Evolutionary conservation across 2,113 vertebrate species (phyloP).

Genomic region (Orthochromis malagaraziensis): DNA sequence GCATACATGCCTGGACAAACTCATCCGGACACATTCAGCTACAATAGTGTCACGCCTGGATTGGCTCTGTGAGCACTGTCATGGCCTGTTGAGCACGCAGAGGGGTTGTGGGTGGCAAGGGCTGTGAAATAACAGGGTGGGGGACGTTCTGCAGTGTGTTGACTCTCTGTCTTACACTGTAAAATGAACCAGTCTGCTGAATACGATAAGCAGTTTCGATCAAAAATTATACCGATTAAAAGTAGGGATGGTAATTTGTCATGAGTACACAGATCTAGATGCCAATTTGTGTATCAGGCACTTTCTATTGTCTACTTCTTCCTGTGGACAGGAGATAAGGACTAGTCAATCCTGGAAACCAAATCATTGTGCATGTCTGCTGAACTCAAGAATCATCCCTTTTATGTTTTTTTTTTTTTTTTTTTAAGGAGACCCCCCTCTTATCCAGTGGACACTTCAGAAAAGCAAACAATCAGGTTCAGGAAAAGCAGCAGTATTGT

Average conservation of each 20-base stretch:
- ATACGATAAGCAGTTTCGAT: background rate
- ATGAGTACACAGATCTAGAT: background rate
- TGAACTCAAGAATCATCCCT: slow-evolving; percentile 11
- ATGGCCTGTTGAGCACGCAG: slow-evolving; percentile 60
- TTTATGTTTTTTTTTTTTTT: background rate
- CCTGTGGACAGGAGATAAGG: background rate
- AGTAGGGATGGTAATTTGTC: background rate
- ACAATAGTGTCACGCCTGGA: slow-evolving; percentile 59
- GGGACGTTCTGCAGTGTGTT: background rate
- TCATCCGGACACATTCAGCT: slow-evolving; percentile 46
- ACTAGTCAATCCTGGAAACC: background rate
- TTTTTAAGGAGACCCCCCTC: background rate
- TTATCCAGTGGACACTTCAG: slow-evolving; percentile 37
- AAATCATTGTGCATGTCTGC: background rate
- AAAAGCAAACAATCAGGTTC: slow-evolving; percentile 53
- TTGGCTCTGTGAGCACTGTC: slow-evolving; percentile 52
- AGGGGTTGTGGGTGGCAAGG: slow-evolving; percentile 49
- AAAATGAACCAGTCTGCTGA: background rate
- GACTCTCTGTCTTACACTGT: background rate
- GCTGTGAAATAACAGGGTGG: slow-evolving; percentile 25
- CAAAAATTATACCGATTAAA: slow-evolving; percentile 23
- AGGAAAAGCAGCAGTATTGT: slow-evolving; percentile 44
- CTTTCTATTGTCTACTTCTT: background rate
- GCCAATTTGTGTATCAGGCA: background rate
- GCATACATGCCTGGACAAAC: slow-evolving; percentile 29